A percentile compares a stretch with the other conserved stretches of the same genome.
phyloP scores from a whole-genome alignment of 2,113 vertebrate species.

The Trogon surrucura region DNA sequence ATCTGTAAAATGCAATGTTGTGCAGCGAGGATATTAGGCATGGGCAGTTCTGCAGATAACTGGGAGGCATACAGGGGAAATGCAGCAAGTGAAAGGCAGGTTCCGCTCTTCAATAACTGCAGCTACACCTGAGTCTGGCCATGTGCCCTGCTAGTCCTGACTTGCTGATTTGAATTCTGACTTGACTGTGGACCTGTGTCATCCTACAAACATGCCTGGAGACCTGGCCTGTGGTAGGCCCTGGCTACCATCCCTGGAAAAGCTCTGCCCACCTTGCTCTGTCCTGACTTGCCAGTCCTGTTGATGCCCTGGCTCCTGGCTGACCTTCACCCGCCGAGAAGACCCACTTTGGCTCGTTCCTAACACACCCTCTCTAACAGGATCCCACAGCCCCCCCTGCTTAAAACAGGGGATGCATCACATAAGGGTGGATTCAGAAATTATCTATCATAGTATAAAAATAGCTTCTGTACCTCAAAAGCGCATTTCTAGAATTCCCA shows the following conservation, averaged over 20 bases:
- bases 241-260: neutral
- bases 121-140: accelerated
- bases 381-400: neutral
- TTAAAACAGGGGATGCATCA: neutral
- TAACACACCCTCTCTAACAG: accelerated
- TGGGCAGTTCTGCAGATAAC: neutral
- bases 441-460: neutral
- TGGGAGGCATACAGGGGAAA: neutral
- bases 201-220: neutral
- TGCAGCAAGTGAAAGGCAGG: neutral
- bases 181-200: neutral
- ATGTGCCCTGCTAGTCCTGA: neutral
- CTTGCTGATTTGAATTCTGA: neutral
- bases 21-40: neutral
- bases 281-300: neutral
- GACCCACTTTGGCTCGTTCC: neutral
- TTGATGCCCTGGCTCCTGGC: neutral
- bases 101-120: neutral
- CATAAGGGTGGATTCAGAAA: neutral
- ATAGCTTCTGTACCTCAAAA: neutral
- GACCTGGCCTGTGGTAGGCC: neutral
- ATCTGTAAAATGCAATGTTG: neutral
- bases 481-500: neutral
- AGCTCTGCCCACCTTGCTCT: neutral
- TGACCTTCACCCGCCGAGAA: neutral